These are phyloP conservation scores for Premnoplex brunnescens DNA, from an alignment of 2,797 vertebrate species.

Conservation along the genomic window DNA sequence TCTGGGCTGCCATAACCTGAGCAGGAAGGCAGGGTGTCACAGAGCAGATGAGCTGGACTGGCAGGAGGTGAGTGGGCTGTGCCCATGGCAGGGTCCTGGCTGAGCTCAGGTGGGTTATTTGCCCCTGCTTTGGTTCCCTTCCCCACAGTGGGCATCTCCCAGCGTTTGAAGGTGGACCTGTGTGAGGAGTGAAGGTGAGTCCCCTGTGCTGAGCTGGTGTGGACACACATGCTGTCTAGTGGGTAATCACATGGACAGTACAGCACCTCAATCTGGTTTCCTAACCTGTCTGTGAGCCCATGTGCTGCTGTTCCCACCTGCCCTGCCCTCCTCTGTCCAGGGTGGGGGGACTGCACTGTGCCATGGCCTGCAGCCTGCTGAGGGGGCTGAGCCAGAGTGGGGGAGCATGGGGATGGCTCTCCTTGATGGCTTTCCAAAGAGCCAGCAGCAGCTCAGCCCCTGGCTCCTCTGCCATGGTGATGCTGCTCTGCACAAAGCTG, in stretches of 20 bases:
- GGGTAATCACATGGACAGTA: accelerated
- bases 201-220: background rate
- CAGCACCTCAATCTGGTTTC: background rate
- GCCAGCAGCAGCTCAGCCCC: background rate
- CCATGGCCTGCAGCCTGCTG: background rate
- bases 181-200: background rate
- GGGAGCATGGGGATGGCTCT: background rate
- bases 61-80: background rate
- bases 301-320: background rate
- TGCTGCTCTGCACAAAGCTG: background rate
- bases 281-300: background rate
- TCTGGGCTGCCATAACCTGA: background rate
- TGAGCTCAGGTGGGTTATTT: background rate
- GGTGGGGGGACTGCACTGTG: accelerated
- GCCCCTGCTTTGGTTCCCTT: background rate
- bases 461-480: background rate
- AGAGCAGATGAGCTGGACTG: background rate
- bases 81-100: background rate
- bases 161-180: background rate
- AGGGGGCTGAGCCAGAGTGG: background rate
- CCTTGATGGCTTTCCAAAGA: accelerated
- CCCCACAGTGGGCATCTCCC: background rate
- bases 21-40: background rate
- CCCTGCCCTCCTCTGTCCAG: background rate
- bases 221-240: background rate